Evolutionary conservation across 2,888 invertebrate species (phyloP), one percentile per base, ranked within the genome.

Genomic region (Dicycla oo): DNA sequence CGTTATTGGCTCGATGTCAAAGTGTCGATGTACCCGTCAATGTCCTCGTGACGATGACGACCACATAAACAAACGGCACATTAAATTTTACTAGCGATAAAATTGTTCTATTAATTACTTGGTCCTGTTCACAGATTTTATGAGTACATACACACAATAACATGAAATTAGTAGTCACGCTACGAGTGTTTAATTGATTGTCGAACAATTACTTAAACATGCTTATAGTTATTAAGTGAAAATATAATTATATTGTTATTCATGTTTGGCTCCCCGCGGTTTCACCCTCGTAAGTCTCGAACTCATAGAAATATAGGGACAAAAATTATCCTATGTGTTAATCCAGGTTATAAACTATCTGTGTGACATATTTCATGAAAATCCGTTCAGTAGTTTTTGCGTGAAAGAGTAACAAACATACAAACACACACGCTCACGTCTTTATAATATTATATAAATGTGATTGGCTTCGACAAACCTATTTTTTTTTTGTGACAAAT

Each of bases 41-140:
- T 56, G 34, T 64, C 66, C 49, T 56, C 26, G 40, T 75, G 65
- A 53, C 47, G 15, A 13, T 75, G 62, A 56, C 43, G 26, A 13
- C 26, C 34, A 53, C 75, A 65, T 82, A 78, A 78, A 80, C 58
- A 60, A 53, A 53, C 60, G 15, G 47, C 60, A 11, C 30, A 69
- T 83, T 60, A 69, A 60, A 66, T 74, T 74, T 79, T 63, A 81
- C 47, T 62, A 51, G 67, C 58, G 30, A 67, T 82, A 65, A 84
- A 73, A 73, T 49, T 69, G 73, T 71, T 62, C 30, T 61, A 71
- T 63, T 84, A 82, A 71, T 81, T 64, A 73, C 66, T 47, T 53
- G 40, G 26, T 53, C 53, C 56, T 58, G 65, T 45, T 65, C 63
- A 73, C 79, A 70, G 54, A 69, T 69, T 74, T 79, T 73, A 82